Evolutionary conservation across 2,888 invertebrate species (phyloP).

Genomic region (Drosophila meridiana): DNA sequence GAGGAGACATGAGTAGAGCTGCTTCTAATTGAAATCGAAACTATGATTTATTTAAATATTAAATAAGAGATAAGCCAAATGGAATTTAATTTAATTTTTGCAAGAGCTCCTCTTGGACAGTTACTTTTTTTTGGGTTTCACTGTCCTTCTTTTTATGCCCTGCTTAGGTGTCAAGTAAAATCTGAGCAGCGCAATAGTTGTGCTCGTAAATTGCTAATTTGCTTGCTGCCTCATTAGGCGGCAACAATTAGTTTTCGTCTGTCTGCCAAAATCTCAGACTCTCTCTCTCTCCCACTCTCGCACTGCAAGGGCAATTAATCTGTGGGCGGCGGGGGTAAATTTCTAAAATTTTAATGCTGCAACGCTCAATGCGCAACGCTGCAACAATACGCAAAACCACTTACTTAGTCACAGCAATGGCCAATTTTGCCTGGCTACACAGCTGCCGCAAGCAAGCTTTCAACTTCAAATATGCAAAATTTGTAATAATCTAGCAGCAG

Average conservation of each 20-base stretch:
- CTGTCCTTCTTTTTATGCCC: background rate
- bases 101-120: rapidly evolving
- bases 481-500: slow-evolving; percentile 66
- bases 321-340: slow-evolving; percentile 45
- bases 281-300: background rate
- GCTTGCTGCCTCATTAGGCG: slow-evolving; percentile 36
- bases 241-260: slow-evolving; percentile 24
- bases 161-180: slow-evolving; percentile 3
- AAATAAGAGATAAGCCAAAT: background rate
- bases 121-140: background rate
- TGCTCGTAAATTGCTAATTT: slow-evolving; percentile 25
- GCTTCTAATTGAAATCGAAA: background rate
- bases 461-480: slow-evolving; percentile 75
- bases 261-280: background rate
- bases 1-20: background rate
- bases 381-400: slow-evolving; percentile 75
- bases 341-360: slow-evolving; percentile 71
- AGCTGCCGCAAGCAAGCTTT: slow-evolving; percentile 44
- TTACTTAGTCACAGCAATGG: slow-evolving; percentile 74
- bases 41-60: slow-evolving; percentile 4
- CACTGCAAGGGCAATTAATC: slow-evolving; percentile 75
- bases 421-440: slow-evolving; percentile 64
- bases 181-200: slow-evolving; percentile 8
- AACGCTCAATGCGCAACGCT: slow-evolving; percentile 53
- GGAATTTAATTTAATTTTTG: background rate